A percentile compares a stretch with the other conserved stretches of the same genome.
phyloP scores from a whole-genome alignment of 2,113 vertebrate genomes.

The Cathartes aura region DNA sequence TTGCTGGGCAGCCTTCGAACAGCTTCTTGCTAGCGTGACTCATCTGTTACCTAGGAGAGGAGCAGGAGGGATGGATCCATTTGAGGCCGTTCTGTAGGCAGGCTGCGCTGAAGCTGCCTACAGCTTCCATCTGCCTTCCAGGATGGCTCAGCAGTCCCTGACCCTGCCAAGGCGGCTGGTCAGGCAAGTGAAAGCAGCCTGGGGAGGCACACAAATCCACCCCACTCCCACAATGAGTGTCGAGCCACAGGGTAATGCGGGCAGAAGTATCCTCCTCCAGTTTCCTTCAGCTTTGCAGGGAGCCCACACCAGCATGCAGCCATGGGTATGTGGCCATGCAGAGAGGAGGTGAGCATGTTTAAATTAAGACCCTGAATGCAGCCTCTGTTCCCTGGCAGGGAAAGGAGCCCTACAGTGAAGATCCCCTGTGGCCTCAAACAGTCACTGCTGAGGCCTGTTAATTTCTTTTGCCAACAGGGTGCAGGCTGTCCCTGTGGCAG shows the following conservation, averaged over 20 bases:
- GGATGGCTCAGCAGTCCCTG: not conserved
- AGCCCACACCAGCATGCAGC: not conserved
- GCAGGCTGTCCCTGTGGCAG: not conserved
- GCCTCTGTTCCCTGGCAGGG: not conserved
- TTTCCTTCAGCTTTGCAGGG: not conserved
- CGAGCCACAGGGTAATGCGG: not conserved
- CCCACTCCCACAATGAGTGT: not conserved
- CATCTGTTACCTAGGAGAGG: slow-evolving; percentile 62
- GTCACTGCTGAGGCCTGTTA: not conserved
- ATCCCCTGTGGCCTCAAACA: not conserved
- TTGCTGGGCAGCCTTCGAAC: slow-evolving; percentile 15
- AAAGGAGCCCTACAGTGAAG: not conserved
- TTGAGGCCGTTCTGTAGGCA: slow-evolving; percentile 31
- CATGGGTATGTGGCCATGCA: not conserved
- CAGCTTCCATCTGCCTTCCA: slow-evolving; percentile 53
- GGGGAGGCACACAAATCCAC: not conserved
- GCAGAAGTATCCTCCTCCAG: not conserved
- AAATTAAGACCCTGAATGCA: not conserved
- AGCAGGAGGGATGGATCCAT: slow-evolving; percentile 14
- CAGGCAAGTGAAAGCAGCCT: not conserved
- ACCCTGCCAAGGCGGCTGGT: not conserved
- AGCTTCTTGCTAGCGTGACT: slow-evolving; percentile 1
- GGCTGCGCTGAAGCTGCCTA: slow-evolving; percentile 8
- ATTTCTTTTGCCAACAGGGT: not conserved
- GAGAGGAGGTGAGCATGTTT: not conserved